phyloP scores from a whole-genome alignment of 1,140 invertebrate genomes.

The Bradysia coprophila region DNA sequence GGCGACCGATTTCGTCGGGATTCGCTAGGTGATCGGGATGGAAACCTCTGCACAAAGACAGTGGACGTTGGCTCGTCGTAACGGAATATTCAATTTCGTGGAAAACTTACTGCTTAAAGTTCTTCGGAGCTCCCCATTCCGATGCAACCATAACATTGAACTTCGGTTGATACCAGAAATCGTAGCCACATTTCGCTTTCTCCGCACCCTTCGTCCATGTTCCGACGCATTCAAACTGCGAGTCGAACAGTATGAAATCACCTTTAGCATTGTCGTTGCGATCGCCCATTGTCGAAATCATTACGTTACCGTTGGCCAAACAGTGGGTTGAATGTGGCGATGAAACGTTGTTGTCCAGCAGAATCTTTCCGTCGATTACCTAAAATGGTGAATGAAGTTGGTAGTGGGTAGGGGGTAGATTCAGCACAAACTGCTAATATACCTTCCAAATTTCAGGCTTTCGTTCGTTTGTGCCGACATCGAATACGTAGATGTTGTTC shows the following conservation, averaged over 20 bases:
- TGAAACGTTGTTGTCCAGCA: slow-evolving; percentile 50
- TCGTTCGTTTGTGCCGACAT: slow-evolving; percentile 50
- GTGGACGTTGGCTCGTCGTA: no score
- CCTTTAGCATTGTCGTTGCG: slow-evolving; percentile 60
- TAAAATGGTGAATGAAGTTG: no score
- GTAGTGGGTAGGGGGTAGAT: no score
- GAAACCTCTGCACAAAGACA: slow-evolving; percentile 52
- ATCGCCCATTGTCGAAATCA: slow-evolving; percentile 89
- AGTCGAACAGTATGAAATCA: slow-evolving; percentile 78
- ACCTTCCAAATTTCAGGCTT: slow-evolving; percentile 33
- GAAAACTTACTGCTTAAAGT: background rate
- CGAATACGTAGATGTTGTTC: slow-evolving; percentile 71
- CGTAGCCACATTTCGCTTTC: slow-evolving; percentile 51
- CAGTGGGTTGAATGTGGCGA: slow-evolving; percentile 91
- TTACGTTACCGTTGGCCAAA: slow-evolving; percentile 73
- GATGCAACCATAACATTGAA: slow-evolving; percentile 76
- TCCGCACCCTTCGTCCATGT: slow-evolving; percentile 43
- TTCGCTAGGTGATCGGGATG: slow-evolving; percentile 34
- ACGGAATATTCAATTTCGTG: slow-evolving; percentile 1
- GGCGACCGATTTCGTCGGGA: slow-evolving; percentile 57
- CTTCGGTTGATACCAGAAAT: slow-evolving; percentile 94
- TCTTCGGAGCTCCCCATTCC: slow-evolving; percentile 56
- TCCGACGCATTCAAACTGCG: slow-evolving; percentile 42
- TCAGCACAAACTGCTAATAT: no score
- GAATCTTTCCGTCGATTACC: slow-evolving; percentile 49